Evolutionary conservation across 2,797 vertebrate species (phyloP).

Genomic region (Crenuchus spilurus): DNA sequence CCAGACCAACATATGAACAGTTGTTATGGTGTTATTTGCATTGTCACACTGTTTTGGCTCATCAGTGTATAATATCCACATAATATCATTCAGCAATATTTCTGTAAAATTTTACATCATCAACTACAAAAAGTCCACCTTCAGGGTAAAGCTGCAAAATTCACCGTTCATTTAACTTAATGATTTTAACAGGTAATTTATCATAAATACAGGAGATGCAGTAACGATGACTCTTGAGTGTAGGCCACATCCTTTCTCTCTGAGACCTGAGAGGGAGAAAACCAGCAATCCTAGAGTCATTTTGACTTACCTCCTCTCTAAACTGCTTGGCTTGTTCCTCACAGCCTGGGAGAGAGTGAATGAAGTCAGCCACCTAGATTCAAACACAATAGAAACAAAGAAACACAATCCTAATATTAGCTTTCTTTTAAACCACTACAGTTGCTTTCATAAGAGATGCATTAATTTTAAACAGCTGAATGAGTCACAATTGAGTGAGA

Average conservation of each 20-base stretch:
- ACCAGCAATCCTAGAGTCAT: background rate
- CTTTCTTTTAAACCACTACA: background rate
- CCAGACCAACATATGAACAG: no score
- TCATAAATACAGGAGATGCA: no score
- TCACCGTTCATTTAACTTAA: no score
- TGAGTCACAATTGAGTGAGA: slow-evolving; percentile 2
- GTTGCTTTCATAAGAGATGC: background rate
- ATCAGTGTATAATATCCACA: no score
- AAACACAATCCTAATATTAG: no score
- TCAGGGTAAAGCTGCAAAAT: no score
- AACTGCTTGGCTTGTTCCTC: slow-evolving; percentile 87
- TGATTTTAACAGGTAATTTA: no score
- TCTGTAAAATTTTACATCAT: no score
- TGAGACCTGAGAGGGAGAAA: background rate
- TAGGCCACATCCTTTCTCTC: background rate
- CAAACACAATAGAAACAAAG: slow-evolving; percentile 39
- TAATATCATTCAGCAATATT: no score
- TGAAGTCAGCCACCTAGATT: slow-evolving; percentile 85
- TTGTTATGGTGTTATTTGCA: no score
- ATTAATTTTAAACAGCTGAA: background rate
- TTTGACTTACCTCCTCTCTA: slow-evolving; percentile 85
- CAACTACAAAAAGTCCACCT: no score
- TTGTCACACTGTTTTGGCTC: no score
- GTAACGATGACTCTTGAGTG: background rate
- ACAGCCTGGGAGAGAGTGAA: slow-evolving; percentile 89